phyloP scores from a whole-genome alignment of 2,113 vertebrate genomes.

The Poicephalus gulielmi region DNA sequence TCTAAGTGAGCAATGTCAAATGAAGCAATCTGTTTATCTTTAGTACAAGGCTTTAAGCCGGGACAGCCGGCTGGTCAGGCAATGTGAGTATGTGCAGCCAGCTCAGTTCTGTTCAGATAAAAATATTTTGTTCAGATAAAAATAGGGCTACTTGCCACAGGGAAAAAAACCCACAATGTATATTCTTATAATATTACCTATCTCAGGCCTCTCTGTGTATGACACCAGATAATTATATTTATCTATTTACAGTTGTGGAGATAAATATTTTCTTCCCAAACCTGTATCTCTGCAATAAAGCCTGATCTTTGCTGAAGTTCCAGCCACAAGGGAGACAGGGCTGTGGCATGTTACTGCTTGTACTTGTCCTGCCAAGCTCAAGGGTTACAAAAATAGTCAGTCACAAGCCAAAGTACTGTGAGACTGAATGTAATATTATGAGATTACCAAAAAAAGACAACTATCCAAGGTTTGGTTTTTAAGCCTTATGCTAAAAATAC shows the following conservation, averaged over 20 bases:
- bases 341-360: slow-evolving; percentile 20
- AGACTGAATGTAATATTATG: background rate
- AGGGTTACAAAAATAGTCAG: background rate
- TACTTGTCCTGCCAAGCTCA: background rate
- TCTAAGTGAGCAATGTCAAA: background rate
- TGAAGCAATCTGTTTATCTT: slow-evolving; percentile 40
- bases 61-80: background rate
- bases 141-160: background rate
- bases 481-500: slow-evolving; percentile 36
- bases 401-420: background rate
- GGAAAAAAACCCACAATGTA: background rate
- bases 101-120: background rate
- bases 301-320: background rate
- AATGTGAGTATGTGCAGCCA: background rate
- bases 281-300: background rate
- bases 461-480: background rate
- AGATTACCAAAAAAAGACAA: slow-evolving; percentile 57
- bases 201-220: background rate
- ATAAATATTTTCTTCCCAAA: background rate
- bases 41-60: background rate
- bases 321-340: background rate
- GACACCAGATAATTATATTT: background rate
- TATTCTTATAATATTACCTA: background rate
- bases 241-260: background rate
- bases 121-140: background rate